These are phyloP conservation scores for Notothenia coriiceps DNA, from an alignment of 2,113 vertebrate species.

Conservation along the genomic window DNA sequence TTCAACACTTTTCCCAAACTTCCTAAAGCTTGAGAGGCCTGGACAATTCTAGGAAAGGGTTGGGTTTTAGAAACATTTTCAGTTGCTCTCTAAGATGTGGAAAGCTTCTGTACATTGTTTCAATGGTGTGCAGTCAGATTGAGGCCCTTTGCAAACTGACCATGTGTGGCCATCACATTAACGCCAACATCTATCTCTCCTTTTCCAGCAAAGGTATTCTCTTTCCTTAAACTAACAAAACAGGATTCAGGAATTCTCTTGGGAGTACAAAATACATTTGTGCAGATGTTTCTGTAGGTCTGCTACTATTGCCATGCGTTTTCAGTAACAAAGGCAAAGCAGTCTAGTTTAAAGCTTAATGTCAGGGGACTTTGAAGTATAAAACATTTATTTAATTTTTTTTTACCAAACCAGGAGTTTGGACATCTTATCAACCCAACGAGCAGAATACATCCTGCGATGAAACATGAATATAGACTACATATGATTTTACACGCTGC, in stretches of 20 bases:
- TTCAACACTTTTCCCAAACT: conserved; percentile 31
- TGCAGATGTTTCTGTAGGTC: not conserved
- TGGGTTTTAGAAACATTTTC: conserved; percentile 17
- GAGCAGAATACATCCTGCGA: not conserved
- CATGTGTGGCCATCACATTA: not conserved
- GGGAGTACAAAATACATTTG: not conserved
- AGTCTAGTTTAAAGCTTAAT: conserved; percentile 3
- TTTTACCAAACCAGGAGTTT: not conserved
- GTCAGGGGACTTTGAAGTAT: not conserved
- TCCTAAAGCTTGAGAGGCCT: not conserved
- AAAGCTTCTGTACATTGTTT: not conserved
- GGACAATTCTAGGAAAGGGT: conserved; percentile 40
- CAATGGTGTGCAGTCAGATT: not conserved
- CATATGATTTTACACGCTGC: not conserved
- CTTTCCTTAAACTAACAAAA: not conserved
- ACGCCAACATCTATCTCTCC: not conserved
- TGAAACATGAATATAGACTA: not conserved
- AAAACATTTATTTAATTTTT: not conserved
- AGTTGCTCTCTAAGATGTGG: conserved; percentile 3
- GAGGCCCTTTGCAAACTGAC: not conserved
- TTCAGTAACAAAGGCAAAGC: not conserved
- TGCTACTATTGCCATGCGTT: not conserved
- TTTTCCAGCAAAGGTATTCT: not conserved
- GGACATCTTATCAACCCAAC: not conserved
- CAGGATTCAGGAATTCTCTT: not conserved